These are phyloP conservation scores for Paelopatides confundens DNA, from an alignment of 53 echinoderm and acorn worm genomes.

Conservation along the genomic window DNA sequence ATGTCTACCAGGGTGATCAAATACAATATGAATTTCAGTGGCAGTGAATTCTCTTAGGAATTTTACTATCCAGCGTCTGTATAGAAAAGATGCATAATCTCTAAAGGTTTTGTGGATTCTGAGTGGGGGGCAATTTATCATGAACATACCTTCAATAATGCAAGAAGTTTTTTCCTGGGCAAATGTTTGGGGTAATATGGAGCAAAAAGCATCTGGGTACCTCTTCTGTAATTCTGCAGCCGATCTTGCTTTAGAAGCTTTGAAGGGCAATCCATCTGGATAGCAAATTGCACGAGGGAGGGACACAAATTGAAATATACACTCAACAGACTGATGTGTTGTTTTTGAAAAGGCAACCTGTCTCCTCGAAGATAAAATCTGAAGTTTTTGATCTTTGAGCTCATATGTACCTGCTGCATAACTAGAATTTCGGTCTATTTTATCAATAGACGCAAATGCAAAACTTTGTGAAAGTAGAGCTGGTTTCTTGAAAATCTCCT, in stretches of 20 bases:
- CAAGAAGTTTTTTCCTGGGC: background rate
- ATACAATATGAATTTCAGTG: constrained; percentile 55
- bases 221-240: background rate
- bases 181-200: background rate
- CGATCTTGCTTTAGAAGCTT: background rate
- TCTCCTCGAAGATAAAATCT: constrained; percentile 1
- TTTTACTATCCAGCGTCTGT: background rate
- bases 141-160: constrained; percentile 43
- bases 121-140: constrained; percentile 39
- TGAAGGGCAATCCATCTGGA: background rate
- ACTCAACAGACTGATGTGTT: constrained; percentile 10
- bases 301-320: background rate
- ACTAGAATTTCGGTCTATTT: too few species aligned
- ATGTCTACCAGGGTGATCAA: constrained; percentile 56
- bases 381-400: background rate
- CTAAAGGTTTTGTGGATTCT: constrained; percentile 11
- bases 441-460: too few species aligned
- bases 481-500: too few species aligned
- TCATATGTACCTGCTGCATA: too few species aligned
- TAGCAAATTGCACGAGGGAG: constrained; percentile 21
- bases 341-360: constrained; percentile 9
- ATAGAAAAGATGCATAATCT: constrained; percentile 19
- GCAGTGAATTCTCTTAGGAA: constrained; percentile 8
- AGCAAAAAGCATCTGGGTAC: background rate
- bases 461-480: too few species aligned